phyloP scores from a whole-genome alignment of 2,797 vertebrate genomes.

The Aselliscus stoliczkanus region DNA sequence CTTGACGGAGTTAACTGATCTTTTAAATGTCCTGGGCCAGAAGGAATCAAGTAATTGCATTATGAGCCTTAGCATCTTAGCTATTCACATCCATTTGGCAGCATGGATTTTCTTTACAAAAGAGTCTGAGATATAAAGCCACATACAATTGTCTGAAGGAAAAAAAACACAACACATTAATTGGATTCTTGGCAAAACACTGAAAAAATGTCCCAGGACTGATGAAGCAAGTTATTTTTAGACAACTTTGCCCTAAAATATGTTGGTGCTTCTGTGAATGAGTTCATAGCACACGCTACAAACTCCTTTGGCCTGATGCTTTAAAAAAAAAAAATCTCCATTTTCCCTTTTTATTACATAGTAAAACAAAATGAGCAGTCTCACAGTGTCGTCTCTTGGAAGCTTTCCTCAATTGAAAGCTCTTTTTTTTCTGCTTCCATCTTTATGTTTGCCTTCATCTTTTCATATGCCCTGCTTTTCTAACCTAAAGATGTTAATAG shows the following conservation, averaged over 20 bases:
- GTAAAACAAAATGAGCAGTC: slow-evolving; percentile 54
- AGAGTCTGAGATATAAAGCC: background rate
- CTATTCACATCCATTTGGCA: background rate
- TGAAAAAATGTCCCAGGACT: slow-evolving; percentile 57
- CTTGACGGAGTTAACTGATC: background rate
- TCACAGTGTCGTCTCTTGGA: background rate
- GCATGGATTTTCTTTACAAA: slow-evolving; percentile 8
- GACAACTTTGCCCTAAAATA: slow-evolving; percentile 63
- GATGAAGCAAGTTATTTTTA: slow-evolving; percentile 73
- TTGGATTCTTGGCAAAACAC: slow-evolving; percentile 71
- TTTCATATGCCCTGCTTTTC: background rate
- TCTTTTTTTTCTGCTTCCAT: background rate
- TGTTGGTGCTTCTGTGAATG: slow-evolving; percentile 65
- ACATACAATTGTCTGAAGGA: slow-evolving; percentile 23
- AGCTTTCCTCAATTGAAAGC: slow-evolving; percentile 29
- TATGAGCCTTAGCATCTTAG: background rate
- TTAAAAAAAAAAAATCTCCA: background rate
- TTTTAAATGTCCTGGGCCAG: background rate
- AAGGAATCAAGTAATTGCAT: background rate
- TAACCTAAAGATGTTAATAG: background rate
- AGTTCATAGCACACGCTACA: slow-evolving; percentile 49
- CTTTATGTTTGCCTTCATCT: background rate
- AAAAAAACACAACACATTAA: slow-evolving; percentile 17
- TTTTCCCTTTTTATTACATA: slow-evolving; percentile 49
- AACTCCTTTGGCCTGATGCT: slow-evolving; percentile 53